Base-by-base conservation (phyloP, 2,113 vertebrate genomes). In the Pangasianodon hypophthalmus region DNA sequence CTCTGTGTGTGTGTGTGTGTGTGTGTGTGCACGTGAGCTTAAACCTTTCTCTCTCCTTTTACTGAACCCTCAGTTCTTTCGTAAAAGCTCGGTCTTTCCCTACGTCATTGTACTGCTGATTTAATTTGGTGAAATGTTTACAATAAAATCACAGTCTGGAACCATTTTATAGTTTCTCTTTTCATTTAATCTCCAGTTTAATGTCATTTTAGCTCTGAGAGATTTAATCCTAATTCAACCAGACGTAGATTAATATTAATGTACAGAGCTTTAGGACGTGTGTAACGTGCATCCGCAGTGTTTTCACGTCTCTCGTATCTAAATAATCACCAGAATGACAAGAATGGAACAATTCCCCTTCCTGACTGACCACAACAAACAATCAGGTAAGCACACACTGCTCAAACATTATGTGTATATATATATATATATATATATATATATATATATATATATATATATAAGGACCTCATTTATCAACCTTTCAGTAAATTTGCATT, bases 41-140 rank as follows among this genome's bases (percentile, higher is more conserved):
- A 83, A 91, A 54, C 75, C 73, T 85, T 64, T 88, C 29, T 87
- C 58, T 87, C 64, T 81, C 58, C 54, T 69, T 16, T 69, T 84
- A 77, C 88, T 79, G 89, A 84, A 91, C 88, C 69, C 88, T 89
- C 69, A 62, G 85, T 86, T 79, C 18, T 88, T 90, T 64, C 60
- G 85, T 83, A 6, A 75, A 86, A 82, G 46, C 50, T 64, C 87
- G 62, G 52, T 84, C 41, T 88, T 85, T 84, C 67, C 89, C 83
- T 44, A 60, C 60, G n/a, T 67, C 81, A 85, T 50, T 88, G 56
- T 91, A 90, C 86, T 77, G 54, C 86, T 83, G 87, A 89, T 85
- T 91, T 88, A 41, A 88, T 84, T 84, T 90, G 52, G 82, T 88
- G 19, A 92, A 88, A 92, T 84, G 91, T 92, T 92, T 92, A 90